Conservation (phyloP, 2,888 invertebrate species). For the Amphipyra tragopoginis region DNA sequence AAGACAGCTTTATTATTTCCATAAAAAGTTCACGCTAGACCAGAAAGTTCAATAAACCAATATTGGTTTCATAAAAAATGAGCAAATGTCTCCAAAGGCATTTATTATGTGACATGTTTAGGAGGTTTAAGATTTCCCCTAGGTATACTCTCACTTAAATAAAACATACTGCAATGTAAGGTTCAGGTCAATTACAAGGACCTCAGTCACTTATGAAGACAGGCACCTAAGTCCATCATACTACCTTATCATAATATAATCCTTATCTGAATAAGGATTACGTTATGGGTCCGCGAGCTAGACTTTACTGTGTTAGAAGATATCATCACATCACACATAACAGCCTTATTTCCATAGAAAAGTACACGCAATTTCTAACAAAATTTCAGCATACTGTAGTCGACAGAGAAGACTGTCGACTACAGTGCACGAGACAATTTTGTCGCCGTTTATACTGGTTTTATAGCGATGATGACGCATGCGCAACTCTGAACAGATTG, state of each 20-base stretch:
- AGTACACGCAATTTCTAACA: constrained; percentile 26
- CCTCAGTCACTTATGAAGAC: too few relatives aligned
- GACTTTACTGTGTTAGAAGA: constrained; percentile 4
- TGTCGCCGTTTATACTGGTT: constrained; percentile 31
- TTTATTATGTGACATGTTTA: too few relatives aligned
- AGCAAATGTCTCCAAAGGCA: too few relatives aligned
- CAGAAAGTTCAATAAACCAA: too few relatives aligned
- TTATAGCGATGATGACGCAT: constrained; percentile 55
- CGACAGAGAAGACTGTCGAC: constrained; percentile 39
- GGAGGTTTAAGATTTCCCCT: too few relatives aligned
- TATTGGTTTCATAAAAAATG: too few relatives aligned
- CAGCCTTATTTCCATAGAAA: constrained; percentile 30
- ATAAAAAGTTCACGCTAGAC: too few relatives aligned
- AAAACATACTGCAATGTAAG: too few relatives aligned
- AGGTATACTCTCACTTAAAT: too few relatives aligned
- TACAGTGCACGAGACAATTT: constrained; percentile 40
- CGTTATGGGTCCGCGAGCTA: neutral
- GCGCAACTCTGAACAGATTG: constrained; percentile 42
- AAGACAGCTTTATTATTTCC: too few relatives aligned
- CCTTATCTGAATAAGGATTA: neutral
- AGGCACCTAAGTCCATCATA: neutral
- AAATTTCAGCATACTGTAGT: constrained; percentile 17
- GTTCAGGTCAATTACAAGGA: too few relatives aligned
- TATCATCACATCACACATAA: constrained; percentile 2
- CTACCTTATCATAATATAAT: too few relatives aligned